A percentile compares a stretch with the other conserved stretches of the same genome.
Conservation (phyloP, 2,113 vertebrate genomes). For the Haplochromis burtoni region DNA sequence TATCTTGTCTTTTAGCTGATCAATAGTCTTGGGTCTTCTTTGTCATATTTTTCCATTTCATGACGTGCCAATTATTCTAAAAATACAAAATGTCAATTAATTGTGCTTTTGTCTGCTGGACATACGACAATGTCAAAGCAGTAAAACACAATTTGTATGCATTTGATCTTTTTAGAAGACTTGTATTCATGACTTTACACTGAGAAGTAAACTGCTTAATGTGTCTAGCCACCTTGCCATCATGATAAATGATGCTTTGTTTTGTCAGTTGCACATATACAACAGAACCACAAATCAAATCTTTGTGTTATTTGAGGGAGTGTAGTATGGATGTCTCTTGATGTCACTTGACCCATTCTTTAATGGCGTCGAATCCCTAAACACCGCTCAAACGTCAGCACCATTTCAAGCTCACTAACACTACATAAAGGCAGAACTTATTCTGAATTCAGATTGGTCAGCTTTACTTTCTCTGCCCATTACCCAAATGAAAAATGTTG, state of each 20-base stretch:
- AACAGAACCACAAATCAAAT: neutral
- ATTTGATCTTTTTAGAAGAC: neutral
- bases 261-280: neutral
- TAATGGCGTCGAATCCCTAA: neutral
- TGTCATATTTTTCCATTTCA: neutral
- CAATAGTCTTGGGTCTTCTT: neutral
- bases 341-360: neutral
- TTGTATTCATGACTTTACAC: neutral
- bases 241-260: neutral
- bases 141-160: neutral
- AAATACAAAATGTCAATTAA: neutral
- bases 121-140: neutral
- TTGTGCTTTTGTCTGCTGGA: neutral
- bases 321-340: neutral
- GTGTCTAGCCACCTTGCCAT: neutral
- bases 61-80: neutral
- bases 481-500: constrained; percentile 20
- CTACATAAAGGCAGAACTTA: neutral
- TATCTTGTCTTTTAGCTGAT: neutral
- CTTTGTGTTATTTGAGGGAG: neutral
- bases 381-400: neutral
- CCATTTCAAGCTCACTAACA: neutral
- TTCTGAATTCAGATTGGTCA: neutral
- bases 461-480: neutral
- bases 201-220: neutral